These are phyloP conservation scores for Elymnias hypermnestra DNA, from an alignment of 1,140 invertebrate species.

Conservation along the genomic window DNA sequence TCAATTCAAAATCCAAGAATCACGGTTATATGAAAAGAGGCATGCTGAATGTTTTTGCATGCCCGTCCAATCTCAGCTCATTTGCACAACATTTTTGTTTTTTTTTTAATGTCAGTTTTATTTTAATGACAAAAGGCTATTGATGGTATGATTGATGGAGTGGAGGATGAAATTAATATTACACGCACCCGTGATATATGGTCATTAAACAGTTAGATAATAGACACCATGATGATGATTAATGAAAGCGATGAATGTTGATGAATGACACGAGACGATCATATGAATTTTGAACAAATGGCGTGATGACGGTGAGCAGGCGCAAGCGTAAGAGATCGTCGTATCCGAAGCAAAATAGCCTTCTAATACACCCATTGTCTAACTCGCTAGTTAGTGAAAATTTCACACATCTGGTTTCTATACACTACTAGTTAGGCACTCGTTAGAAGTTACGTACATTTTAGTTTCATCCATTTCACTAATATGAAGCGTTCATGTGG, in stretches of 20 bases:
- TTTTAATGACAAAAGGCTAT: too few relatives aligned
- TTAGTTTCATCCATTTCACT: slow-evolving; percentile 20
- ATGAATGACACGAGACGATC: too few relatives aligned
- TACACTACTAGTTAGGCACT: slow-evolving; percentile 17
- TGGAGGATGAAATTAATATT: slow-evolving; percentile 3
- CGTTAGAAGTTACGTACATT: slow-evolving; percentile 11
- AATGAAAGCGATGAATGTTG: slow-evolving; percentile 35
- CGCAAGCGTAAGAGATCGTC: slow-evolving; percentile 15
- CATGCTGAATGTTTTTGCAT: slow-evolving; percentile 52
- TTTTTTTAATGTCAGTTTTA: too few relatives aligned
- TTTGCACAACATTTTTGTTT: slow-evolving; percentile 61
- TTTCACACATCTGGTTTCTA: slow-evolving; percentile 10
- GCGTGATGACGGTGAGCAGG: not conserved
- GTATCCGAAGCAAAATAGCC: too few relatives aligned
- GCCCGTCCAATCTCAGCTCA: slow-evolving; percentile 71
- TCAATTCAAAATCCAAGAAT: slow-evolving; percentile 23
- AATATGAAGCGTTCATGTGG: slow-evolving; percentile 41
- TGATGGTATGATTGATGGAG: too few relatives aligned
- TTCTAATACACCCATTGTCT: slow-evolving; percentile 8
- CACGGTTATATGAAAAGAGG: slow-evolving; percentile 22
- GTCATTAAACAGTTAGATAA: not conserved
- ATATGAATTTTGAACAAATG: not conserved
- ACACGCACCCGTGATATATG: not conserved
- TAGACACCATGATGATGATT: slow-evolving; percentile 26
- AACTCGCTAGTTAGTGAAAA: slow-evolving; percentile 25